phyloP scores from a whole-genome alignment of 1,140 invertebrate genomes.

The Nasonia longicornis region DNA sequence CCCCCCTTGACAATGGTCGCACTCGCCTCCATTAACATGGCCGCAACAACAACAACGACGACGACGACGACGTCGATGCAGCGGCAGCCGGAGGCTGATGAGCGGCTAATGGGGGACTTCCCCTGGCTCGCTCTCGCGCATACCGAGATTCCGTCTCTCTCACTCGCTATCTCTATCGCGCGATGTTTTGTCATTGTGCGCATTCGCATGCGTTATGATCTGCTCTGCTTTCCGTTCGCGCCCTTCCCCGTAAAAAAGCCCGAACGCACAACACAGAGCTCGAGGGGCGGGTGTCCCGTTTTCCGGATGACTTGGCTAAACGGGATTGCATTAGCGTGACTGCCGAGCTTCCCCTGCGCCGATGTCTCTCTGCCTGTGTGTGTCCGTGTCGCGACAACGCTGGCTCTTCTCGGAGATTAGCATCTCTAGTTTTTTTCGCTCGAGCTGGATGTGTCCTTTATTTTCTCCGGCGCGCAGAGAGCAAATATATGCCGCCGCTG shows the following conservation, averaged over 20 bases:
- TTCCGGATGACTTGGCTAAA: slow-evolving; percentile 70
- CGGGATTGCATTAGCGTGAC: slow-evolving; percentile 67
- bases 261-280: slow-evolving; percentile 50
- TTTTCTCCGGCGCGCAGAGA: neutral
- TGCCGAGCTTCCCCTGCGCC: slow-evolving; percentile 6
- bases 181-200: slow-evolving; percentile 60
- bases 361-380: neutral
- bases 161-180: slow-evolving; percentile 33
- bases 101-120: slow-evolving; percentile 65
- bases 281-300: slow-evolving; percentile 65
- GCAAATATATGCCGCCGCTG: neutral
- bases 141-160: slow-evolving; percentile 28
- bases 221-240: slow-evolving; percentile 48
- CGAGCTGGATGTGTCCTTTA: neutral
- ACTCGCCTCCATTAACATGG: slow-evolving; percentile 51
- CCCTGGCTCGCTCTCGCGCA: slow-evolving; percentile 36
- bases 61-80: slow-evolving; percentile 42
- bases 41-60: slow-evolving; percentile 55
- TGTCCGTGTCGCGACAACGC: neutral
- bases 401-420: slow-evolving; percentile 59
- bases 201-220: slow-evolving; percentile 62
- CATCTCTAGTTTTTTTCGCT: slow-evolving; percentile 58
- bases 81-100: slow-evolving; percentile 65
- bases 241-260: slow-evolving; percentile 38
- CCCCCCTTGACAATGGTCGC: slow-evolving; percentile 55